Evolutionary conservation across 2,797 vertebrate genomes (phyloP).

Genomic region (Lepilemur septentrionalis): DNA sequence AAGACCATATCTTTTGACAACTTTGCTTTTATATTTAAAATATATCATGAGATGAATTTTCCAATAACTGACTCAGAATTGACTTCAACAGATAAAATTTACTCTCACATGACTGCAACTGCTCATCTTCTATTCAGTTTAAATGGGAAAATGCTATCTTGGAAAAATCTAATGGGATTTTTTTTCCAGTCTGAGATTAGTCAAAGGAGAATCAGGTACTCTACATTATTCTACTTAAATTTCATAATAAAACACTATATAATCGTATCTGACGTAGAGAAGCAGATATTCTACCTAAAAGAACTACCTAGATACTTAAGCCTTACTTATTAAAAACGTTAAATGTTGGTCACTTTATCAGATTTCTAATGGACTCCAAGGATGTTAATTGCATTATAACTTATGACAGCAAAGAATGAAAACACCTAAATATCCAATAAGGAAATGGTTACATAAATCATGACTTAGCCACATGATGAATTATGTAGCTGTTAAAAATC

Average conservation of each 20-base stretch:
- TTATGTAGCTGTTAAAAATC: not conserved
- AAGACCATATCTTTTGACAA: not conserved
- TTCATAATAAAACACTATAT: not conserved
- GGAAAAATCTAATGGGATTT: not conserved
- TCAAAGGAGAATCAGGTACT: constrained; percentile 16
- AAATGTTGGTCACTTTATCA: not conserved
- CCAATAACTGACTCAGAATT: constrained; percentile 44
- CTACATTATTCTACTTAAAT: not conserved
- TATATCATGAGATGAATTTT: not conserved
- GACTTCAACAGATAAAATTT: constrained; percentile 13
- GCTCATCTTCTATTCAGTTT: not conserved
- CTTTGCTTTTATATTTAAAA: not conserved
- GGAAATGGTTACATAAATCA: not conserved
- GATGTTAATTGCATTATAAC: not conserved
- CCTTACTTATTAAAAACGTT: not conserved
- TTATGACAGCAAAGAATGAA: not conserved
- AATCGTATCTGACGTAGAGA: not conserved
- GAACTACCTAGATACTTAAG: not conserved
- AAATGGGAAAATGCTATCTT: not conserved
- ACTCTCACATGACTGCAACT: constrained; percentile 4
- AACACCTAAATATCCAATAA: not conserved
- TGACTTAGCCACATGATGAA: not conserved
- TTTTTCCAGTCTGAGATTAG: not conserved
- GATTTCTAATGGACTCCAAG: not conserved
- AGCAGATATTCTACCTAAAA: not conserved